Evolutionary conservation across 2,888 invertebrate species (phyloP), one percentile per base, ranked within the genome.

Genomic region (Agriopis leucophaearia): DNA sequence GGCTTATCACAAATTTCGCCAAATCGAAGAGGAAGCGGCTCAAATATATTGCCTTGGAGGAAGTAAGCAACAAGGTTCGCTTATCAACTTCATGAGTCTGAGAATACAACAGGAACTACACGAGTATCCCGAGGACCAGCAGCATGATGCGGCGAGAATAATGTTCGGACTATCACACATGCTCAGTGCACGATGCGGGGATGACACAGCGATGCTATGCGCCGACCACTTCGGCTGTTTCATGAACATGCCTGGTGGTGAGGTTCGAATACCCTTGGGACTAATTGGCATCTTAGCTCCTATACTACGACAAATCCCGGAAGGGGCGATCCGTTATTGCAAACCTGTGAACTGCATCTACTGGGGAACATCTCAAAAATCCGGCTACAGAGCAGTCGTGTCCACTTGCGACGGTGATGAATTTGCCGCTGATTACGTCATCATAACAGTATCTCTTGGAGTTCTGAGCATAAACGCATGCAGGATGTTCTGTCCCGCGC

Each of bases 371-470:
- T 93, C 95, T 7, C 95, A 93, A 73, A 94, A 88, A 72, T 69
- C 82, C 55, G 92, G 92, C 3, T 84, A 84, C 64, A 85, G 93
- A 62, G 92, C 96, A 9, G 85, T 94, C 1, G 96, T 97, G 0
- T 95, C 94, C 64, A 96, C 96, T 58, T 88, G 94, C 61, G 96
- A 97, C 79, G 96, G 96, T 0, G 95, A 96, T 38, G 95, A 96
- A 77, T 96, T 94, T 80, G 94, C 94, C 0, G 97, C 97, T 0
- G 97, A 98, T 87, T 97, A 97, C 78, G 97, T 97, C 3, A 95
- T 98, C 50, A 91, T 96, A 47, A 97, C 97, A 0, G 94, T 97
- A 8, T 96, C 98, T 0, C 91, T 97, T 9, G 97, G 97, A 1
- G 96, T 96, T 0, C 85, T 98, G 36, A 96, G 95, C 79, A 90